Base-by-base conservation (phyloP, 2,797 vertebrate species). In the Cyclura pinguis region DNA sequence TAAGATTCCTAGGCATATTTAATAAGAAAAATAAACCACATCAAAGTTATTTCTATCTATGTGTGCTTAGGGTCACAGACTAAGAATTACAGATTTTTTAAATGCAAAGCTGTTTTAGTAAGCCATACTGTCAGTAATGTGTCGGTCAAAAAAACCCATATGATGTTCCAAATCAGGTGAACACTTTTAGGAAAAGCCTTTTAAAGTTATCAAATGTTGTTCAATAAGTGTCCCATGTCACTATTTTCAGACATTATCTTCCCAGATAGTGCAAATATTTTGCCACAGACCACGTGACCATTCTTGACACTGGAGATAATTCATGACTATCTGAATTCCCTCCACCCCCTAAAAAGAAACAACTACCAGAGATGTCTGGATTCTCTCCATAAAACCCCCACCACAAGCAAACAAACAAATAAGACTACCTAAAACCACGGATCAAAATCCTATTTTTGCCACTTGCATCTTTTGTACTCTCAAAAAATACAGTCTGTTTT, bases 261-360 rank as follows among this genome's bases (percentile, higher is more conserved):
- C 24, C 52, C 67, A 84, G 80, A 87, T 90, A 90, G 77, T 76
- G 57, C 64, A 86, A 90, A 50, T 78, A 47, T 85, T 85, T 80
- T 62, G 57, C 83, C 29, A 72, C 35, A 78, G 10, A 55, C 14
- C 80, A 87, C 72, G 80, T 83, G 69, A 87, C 47, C 83, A 42
- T 24, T 77, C 62, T 72, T 85, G 50, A 85, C 88, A 80, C 18
- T 85, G 78, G 76, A 59, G 62, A 80, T 90, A 80, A 78, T 57
- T 55, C 52, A 32, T 47, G 10, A n/a, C 20, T 62, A 59, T 59
- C 13, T 50, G 35, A 35, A n/a, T 73, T 14, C 38, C 14, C 6
- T 10, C 47, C 50, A 47, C 62, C 1, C 27, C 20, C 16, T 32
- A 29, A 38, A 69, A 80, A 20, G 3, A 62, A 90, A 59, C 22